Conservation (phyloP, 2,888 invertebrate species). For the Ectemnius continuus region DNA sequence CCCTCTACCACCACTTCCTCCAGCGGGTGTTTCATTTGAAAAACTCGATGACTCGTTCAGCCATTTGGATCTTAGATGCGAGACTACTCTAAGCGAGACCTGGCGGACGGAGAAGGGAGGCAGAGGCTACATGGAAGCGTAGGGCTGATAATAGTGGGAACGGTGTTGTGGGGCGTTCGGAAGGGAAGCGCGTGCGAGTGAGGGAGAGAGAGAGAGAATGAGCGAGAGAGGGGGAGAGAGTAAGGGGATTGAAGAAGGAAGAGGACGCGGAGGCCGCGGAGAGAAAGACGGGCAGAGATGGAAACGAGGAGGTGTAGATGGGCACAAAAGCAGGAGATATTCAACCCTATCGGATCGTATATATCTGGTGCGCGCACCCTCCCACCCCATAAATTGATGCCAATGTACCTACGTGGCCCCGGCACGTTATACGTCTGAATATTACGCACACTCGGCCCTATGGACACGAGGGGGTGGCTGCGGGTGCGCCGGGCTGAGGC, state of each 20-base stretch:
- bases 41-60: no score
- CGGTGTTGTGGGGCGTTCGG: constrained; percentile 20
- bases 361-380: constrained; percentile 57
- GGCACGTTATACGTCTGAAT: constrained; percentile 71
- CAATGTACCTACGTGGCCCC: constrained; percentile 69
- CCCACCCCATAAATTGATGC: constrained; percentile 72
- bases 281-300: constrained; percentile 54
- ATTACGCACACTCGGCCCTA: constrained; percentile 70
- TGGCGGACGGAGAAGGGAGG: neutral
- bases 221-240: constrained; percentile 1
- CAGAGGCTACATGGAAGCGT: constrained; percentile 27
- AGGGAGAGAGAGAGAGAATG: neutral
- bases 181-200: no score
- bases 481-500: constrained; percentile 24
- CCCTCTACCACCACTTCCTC: no score
- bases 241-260: constrained; percentile 2
- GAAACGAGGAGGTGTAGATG: constrained; percentile 62
- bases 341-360: constrained; percentile 66
- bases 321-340: constrained; percentile 67
- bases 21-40: no score
- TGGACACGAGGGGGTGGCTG: constrained; percentile 45
- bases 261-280: constrained; percentile 37
- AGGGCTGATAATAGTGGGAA: constrained; percentile 39
- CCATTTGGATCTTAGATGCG: neutral
- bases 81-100: neutral